Evolutionary conservation across 2,113 vertebrate species (phyloP).

Genomic region (Gulo gulo): DNA sequence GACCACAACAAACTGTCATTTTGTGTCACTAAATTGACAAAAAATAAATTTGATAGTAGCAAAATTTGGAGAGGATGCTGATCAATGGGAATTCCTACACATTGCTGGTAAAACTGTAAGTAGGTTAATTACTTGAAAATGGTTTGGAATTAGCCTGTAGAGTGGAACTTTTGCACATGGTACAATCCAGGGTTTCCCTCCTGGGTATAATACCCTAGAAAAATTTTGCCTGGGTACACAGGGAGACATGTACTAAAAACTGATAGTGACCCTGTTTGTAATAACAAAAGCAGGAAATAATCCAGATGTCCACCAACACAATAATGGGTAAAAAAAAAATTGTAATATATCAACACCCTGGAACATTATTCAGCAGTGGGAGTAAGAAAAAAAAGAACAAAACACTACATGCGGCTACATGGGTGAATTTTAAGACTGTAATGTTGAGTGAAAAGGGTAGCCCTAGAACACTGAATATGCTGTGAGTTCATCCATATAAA

Average conservation of each 20-base stretch:
- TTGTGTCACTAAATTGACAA: background rate
- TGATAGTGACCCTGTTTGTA: background rate
- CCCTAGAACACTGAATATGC: background rate
- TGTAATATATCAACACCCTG: background rate
- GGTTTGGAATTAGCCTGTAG: background rate
- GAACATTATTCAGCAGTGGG: background rate
- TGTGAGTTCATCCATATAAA: background rate
- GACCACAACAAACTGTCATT: background rate
- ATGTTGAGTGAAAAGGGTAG: background rate
- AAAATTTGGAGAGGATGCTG: slow-evolving; percentile 10
- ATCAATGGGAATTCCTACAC: background rate
- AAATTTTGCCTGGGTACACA: background rate
- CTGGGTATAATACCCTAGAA: background rate
- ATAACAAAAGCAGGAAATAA: background rate
- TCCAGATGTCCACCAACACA: background rate
- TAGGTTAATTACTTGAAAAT: background rate
- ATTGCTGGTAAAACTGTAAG: background rate
- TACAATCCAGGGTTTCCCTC: background rate
- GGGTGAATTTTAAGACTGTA: background rate
- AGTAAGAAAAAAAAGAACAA: background rate
- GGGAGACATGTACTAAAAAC: background rate
- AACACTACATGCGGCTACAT: background rate
- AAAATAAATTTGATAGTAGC: background rate
- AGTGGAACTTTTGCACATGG: background rate
- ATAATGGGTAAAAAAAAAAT: background rate